Conservation (phyloP, 2,888 invertebrate species). For the Gandaritis pyraliata region DNA sequence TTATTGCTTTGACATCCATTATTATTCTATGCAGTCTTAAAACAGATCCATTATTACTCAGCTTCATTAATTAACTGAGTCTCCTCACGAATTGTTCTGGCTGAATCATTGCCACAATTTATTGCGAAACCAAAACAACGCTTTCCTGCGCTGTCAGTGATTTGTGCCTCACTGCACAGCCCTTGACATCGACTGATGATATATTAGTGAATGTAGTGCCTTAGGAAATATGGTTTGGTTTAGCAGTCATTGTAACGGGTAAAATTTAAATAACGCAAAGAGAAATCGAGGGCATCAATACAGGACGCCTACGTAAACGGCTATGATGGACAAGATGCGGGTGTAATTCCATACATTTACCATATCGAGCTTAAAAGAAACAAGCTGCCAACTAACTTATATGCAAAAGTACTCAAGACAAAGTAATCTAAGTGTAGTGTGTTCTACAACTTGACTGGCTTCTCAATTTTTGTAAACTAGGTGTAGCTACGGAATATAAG, state of each 20-base stretch:
- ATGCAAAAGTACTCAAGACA: no score
- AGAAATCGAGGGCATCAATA: conserved; percentile 27
- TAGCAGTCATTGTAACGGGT: conserved; percentile 17
- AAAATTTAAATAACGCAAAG: conserved; percentile 21
- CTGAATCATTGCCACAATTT: conserved; percentile 44
- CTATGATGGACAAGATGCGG: conserved; percentile 10
- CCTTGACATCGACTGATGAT: conserved; percentile 42
- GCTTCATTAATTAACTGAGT: conserved; percentile 33
- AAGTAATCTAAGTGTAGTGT: conserved; percentile 2
- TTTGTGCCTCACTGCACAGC: conserved; percentile 41
- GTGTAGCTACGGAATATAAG: neutral
- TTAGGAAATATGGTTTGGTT: conserved; percentile 27
- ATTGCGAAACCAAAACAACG: conserved; percentile 44
- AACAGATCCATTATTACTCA: conserved; percentile 31
- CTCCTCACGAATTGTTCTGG: conserved; percentile 38
- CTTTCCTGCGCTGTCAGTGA: conserved; percentile 42
- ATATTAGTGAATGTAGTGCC: conserved; percentile 35
- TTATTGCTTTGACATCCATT: conserved; percentile 3
- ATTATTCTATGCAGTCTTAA: conserved; percentile 18
- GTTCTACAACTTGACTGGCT: neutral
- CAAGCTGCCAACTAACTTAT: no score
- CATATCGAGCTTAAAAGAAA: no score
- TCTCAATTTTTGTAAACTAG: conserved; percentile 26
- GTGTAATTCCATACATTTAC: no score
- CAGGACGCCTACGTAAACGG: conserved; percentile 19